These are phyloP conservation scores for Ips typographus DNA, from an alignment of 1,140 invertebrate genomes.

Conservation along the genomic window DNA sequence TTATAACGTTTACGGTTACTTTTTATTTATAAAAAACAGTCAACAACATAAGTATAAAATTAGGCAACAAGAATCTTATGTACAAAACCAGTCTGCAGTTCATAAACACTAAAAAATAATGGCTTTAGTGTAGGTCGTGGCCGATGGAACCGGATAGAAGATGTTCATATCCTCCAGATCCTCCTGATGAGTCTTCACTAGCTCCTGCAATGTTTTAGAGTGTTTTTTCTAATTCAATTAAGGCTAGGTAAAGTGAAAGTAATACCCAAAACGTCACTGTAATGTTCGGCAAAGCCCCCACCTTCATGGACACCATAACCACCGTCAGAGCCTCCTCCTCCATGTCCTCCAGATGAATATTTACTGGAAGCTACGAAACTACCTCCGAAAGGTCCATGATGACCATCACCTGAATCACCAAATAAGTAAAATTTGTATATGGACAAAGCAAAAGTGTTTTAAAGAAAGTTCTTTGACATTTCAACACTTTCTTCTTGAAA, in stretches of 20 bases:
- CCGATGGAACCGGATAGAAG: too few relatives aligned
- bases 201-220: conserved; percentile 17
- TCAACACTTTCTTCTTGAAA: too few relatives aligned
- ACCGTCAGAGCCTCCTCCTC: conserved; percentile 26
- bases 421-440: conserved; percentile 2
- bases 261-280: conserved; percentile 41
- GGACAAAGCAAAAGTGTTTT: too few relatives aligned
- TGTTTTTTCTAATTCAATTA: background rate
- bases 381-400: conserved; percentile 41
- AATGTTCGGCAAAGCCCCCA: conserved; percentile 38
- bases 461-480: too few relatives aligned
- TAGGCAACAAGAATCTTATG: conserved; percentile 32
- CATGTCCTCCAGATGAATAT: conserved; percentile 42
- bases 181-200: conserved; percentile 9
- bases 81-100: conserved; percentile 25
- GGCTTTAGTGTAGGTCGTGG: background rate
- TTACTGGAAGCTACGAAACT: conserved; percentile 43
- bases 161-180: conserved; percentile 24
- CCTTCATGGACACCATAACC: conserved; percentile 31
- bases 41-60: conserved; percentile 18
- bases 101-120: background rate
- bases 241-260: background rate
- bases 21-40: background rate
- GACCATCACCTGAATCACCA: conserved; percentile 9
- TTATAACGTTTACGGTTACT: background rate